Base-by-base conservation (phyloP, 1,140 invertebrate species). In the Drosophila nebulosa region DNA sequence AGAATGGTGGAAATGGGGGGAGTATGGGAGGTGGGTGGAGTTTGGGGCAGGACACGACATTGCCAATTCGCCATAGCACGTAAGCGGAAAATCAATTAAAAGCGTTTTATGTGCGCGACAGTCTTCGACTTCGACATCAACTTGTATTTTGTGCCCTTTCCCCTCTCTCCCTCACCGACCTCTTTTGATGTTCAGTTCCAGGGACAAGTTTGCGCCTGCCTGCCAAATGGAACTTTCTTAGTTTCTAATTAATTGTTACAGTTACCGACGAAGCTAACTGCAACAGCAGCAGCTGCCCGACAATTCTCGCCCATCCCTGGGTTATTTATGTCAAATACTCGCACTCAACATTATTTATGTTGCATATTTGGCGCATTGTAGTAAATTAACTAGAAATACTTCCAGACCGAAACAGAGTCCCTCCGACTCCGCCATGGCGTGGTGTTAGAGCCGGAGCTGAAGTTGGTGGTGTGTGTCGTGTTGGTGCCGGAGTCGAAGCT, bases 181-280 rank as follows among this genome's bases (percentile, higher is more conserved):
- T 2, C 30, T 12, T 32, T 32, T 32, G 30, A 32, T 32, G 30
- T 12, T 32, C 10, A 12, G 9, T 46, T 6, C 16, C 39, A 63
- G 68, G 78, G 39, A 75, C 78, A 83, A 83, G 83, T 86, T 85
- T 78, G 69, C 78, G 74, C 78, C 39, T 46, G 81, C 83, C 78
- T 78, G 78, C 65, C 69, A 88, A 88, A 79, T 79, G 78, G 83
- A 86, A 86, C 83, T 86, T 86, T 81, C 74, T 86, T 86, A 86
- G 83, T 86, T 86, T 88, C 83, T 86, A 86, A 86, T 86, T 86
- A 86, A 86, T 86, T 86, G 81, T 86, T 88, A 86, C 81, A 86
- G 77, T 86, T 74, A 80, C 81, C 76, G 63, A 60, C 65, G 61
- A 69, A 64, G 32, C 27, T 32, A 50, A 50, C 27, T 27, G 36